A percentile compares a stretch with the other conserved stretches of the same genome.
Evolutionary conservation across 1,140 invertebrate genomes (phyloP).

Genomic region (Protaetia brevitarsis): DNA sequence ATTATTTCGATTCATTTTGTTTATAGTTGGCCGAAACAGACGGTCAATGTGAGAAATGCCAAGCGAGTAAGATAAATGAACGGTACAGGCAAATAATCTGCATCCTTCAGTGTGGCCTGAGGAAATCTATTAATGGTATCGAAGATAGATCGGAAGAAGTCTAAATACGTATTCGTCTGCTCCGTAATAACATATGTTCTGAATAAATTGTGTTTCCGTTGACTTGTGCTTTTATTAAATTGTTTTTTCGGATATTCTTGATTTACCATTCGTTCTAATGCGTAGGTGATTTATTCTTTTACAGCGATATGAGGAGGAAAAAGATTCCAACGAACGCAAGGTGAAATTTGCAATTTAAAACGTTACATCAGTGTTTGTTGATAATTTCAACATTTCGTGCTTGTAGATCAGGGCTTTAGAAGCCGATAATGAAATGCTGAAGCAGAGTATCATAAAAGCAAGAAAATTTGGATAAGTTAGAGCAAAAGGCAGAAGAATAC

Average conservation of each 20-base stretch:
- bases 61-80: too few relatives aligned
- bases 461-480: constrained; percentile 16
- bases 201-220: too few relatives aligned
- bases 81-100: not conserved
- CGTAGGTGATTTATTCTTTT: constrained; percentile 20
- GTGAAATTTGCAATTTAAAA: not conserved
- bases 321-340: not conserved
- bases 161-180: too few relatives aligned
- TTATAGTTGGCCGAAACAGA: not conserved
- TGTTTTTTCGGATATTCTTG: not conserved
- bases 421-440: not conserved
- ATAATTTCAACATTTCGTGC: not conserved
- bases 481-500: constrained; percentile 3
- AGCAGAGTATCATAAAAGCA: not conserved
- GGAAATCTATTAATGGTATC: constrained; percentile 5
- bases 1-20: too few relatives aligned
- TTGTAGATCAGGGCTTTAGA: constrained; percentile 11
- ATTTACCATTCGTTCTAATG: not conserved
- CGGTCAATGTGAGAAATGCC: too few relatives aligned
- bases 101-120: not conserved
- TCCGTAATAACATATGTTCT: too few relatives aligned
- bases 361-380: too few relatives aligned
- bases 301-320: not conserved
- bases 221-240: too few relatives aligned
- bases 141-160: too few relatives aligned